phyloP scores from a whole-genome alignment of 2,888 invertebrate genomes.

The Himalopsyche kuldschensis region DNA sequence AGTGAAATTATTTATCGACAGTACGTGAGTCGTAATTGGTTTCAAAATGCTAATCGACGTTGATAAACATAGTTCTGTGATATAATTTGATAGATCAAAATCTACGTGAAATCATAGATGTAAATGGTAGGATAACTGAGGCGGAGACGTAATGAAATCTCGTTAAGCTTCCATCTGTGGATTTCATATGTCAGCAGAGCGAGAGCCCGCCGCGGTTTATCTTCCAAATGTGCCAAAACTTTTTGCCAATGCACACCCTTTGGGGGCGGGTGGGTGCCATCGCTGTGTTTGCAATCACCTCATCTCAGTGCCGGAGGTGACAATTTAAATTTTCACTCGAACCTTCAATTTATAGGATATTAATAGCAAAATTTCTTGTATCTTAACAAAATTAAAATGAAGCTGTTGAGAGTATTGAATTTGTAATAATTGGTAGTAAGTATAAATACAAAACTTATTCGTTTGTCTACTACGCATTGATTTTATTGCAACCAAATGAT shows the following conservation, averaged over 20 bases:
- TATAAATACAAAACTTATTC: too few relatives aligned
- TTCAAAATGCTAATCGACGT: not conserved
- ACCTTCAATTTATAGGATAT: too few relatives aligned
- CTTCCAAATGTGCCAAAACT: constrained; percentile 33
- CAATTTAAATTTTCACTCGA: too few relatives aligned
- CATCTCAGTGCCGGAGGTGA: not conserved
- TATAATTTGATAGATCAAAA: not conserved
- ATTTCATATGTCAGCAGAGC: constrained; percentile 23
- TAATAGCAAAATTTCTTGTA: too few relatives aligned
- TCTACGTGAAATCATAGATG: not conserved
- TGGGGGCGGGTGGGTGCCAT: not conserved
- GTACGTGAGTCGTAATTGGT: too few relatives aligned
- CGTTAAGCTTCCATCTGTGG: not conserved
- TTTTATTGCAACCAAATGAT: too few relatives aligned
- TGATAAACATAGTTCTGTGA: not conserved
- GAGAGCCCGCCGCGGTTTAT: constrained; percentile 11
- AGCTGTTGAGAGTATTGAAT: too few relatives aligned
- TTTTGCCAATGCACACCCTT: constrained; percentile 7
- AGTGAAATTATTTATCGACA: not conserved
- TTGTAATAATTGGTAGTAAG: too few relatives aligned
- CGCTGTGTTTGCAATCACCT: not conserved
- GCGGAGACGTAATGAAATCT: constrained; percentile 4
- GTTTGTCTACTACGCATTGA: too few relatives aligned
- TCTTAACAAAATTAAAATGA: too few relatives aligned
- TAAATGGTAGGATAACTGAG: not conserved